A percentile compares a stretch with the other conserved stretches of the same genome.
Conservation (phyloP, 2,888 invertebrate species). For the Lutraria lutraria region DNA sequence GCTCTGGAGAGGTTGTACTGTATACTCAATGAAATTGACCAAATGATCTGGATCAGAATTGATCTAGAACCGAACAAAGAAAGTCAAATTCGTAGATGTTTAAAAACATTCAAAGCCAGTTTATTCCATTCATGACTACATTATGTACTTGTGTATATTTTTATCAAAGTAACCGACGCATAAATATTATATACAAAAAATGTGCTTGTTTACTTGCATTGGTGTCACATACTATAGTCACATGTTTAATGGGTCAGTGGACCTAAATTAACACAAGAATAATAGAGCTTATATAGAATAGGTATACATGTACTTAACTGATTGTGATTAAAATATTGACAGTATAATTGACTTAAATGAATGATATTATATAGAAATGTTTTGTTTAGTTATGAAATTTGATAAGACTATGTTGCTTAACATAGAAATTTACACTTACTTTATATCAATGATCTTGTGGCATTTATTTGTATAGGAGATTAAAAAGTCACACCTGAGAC, state of each 20-base stretch:
- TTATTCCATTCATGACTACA: too few relatives aligned
- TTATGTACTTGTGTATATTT: too few relatives aligned
- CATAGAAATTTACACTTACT: neutral
- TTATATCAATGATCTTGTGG: neutral
- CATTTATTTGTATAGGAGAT: neutral
- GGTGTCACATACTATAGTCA: constrained; percentile 5
- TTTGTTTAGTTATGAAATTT: neutral
- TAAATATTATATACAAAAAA: too few relatives aligned
- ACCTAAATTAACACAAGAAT: neutral
- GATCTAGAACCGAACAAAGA: too few relatives aligned
- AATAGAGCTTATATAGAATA: neutral
- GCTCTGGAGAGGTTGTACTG: too few relatives aligned
- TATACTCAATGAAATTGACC: too few relatives aligned
- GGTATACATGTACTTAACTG: neutral
- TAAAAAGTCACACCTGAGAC: neutral
- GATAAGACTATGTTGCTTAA: neutral
- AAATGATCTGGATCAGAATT: too few relatives aligned
- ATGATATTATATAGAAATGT: neutral
- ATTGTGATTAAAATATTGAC: constrained; percentile 9
- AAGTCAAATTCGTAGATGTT: too few relatives aligned
- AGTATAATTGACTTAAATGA: neutral
- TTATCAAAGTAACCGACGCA: too few relatives aligned
- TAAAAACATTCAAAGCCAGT: too few relatives aligned
- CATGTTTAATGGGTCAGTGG: neutral
- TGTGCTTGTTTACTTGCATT: neutral